Evolutionary conservation across 1,140 invertebrate genomes (phyloP), one percentile per base, ranked within the genome.

Genomic region (Drosophila paulistorum): DNA sequence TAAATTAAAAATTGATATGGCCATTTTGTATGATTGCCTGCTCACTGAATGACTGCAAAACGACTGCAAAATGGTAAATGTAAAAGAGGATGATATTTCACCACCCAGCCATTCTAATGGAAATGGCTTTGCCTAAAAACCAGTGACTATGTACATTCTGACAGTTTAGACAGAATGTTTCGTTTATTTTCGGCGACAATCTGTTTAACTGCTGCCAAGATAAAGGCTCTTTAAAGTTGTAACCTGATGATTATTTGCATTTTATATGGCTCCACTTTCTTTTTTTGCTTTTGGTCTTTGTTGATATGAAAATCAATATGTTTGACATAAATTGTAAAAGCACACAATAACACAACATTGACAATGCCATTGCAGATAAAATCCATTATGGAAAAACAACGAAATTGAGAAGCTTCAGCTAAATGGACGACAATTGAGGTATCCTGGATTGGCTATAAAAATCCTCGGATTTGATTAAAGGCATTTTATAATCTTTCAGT

Each of bases 1-100:
- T 54, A 59, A 67, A 77, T 77, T 77, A 63, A 71, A 77, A 67
- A 39, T 71, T 33, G 54, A 78, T 71, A 63, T 59, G n/a, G 14
- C 39, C n/a, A 23, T 30, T 64, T 73, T 59, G 20, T 39, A 39
- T 51, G 35, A 59, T 35, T 59, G 57, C 23, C 51, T 11, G 17
- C 14, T 13, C 33, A 20, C 14, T 4, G 33, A 11, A 58, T 42
- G 30, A 11, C 35, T 30, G 30, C n/a, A 20, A 48, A 48, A 48
- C 17, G 45, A 48, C 45, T 48, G 14, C 14, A 20, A 48, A 48
- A 48, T 48, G 45, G 14, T 7, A 48, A 48, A 48, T 48, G 45
- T 11, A 51, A 51, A 51, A 9, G 45, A 9, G 17, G n/a, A 10
- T 9, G n/a, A 23, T 51, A 20, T 23, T 51, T 48, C 14, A 6